These are phyloP conservation scores for Craniophora ligustri DNA, from an alignment of 2,888 invertebrate species.

Conservation along the genomic window DNA sequence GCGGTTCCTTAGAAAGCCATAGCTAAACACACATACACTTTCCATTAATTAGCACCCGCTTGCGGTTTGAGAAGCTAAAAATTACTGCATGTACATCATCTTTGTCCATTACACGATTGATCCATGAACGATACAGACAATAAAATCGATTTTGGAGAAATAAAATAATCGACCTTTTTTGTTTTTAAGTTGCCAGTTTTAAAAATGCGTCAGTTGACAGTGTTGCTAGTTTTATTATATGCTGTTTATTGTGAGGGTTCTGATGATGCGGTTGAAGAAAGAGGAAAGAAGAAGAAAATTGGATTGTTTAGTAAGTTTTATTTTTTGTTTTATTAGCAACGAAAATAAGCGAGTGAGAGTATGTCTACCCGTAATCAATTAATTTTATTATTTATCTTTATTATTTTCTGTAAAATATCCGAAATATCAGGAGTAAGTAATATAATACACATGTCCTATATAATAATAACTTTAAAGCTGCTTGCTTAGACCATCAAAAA, in stretches of 20 bases:
- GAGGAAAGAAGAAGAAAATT: constrained; percentile 83
- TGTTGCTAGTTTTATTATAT: constrained; percentile 55
- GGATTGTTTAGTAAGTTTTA: constrained; percentile 75
- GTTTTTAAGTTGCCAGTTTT: constrained; percentile 17
- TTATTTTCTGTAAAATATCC: too few relatives aligned
- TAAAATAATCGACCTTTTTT: constrained; percentile 1
- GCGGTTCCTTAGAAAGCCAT: constrained; percentile 53
- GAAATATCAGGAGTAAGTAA: too few relatives aligned
- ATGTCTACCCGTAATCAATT: too few relatives aligned
- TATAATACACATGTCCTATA: too few relatives aligned
- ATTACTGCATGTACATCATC: constrained; percentile 22
- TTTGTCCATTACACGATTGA: constrained; percentile 27
- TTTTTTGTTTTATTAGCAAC: neutral
- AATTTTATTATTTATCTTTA: too few relatives aligned
- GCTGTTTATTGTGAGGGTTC: constrained; percentile 57
- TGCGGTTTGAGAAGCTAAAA: constrained; percentile 22
- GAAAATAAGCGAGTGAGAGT: neutral
- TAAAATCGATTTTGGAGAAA: constrained; percentile 13
- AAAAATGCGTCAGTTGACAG: constrained; percentile 54
- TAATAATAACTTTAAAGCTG: too few relatives aligned
- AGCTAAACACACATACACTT: constrained; percentile 46
- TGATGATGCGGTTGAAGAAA: constrained; percentile 64
- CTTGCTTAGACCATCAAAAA: too few relatives aligned
- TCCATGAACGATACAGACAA: constrained; percentile 36
- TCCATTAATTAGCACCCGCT: constrained; percentile 63